These are phyloP conservation scores for Watsonalla cultraria DNA, from an alignment of 2,888 invertebrate species.

Conservation along the genomic window DNA sequence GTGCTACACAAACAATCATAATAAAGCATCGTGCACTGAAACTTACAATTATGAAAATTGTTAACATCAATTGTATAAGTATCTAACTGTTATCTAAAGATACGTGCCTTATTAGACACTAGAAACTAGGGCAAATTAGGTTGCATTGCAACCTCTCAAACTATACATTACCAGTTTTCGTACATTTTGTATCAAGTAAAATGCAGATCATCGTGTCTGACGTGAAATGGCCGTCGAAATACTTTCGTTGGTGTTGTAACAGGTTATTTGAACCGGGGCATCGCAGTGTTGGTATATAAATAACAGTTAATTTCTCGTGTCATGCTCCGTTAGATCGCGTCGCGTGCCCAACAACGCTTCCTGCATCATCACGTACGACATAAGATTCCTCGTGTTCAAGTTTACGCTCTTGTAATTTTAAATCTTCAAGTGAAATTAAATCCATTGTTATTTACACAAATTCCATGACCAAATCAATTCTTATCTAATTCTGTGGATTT, in stretches of 20 bases:
- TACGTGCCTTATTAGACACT: too few species aligned
- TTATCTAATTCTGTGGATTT: too few species aligned
- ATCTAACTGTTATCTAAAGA: not conserved
- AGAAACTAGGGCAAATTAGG: too few species aligned
- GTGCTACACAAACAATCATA: conserved; percentile 40
- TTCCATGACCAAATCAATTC: conserved; percentile 16
- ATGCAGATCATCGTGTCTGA: conserved; percentile 15
- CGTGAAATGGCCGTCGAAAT: conserved; percentile 46
- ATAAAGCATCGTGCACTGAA: conserved; percentile 25
- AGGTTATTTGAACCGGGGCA: conserved; percentile 54
- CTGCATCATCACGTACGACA: conserved; percentile 52
- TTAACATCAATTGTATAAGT: not conserved
- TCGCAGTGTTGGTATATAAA: conserved; percentile 50
- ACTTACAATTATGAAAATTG: conserved; percentile 12
- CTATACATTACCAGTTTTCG: too few species aligned
- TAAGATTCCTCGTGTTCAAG: conserved; percentile 39
- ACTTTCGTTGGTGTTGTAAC: conserved; percentile 58
- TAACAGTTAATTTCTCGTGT: conserved; percentile 75
- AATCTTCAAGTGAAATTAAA: too few species aligned
- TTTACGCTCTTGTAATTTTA: conserved; percentile 15
- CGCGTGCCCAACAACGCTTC: conserved; percentile 64
- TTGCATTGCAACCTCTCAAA: too few species aligned
- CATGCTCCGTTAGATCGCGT: conserved; percentile 69
- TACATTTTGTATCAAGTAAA: too few species aligned
- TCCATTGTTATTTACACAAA: conserved; percentile 26